Evolutionary conservation across 2,113 vertebrate genomes (phyloP).

Genomic region (Puntigrus tetrazona): DNA sequence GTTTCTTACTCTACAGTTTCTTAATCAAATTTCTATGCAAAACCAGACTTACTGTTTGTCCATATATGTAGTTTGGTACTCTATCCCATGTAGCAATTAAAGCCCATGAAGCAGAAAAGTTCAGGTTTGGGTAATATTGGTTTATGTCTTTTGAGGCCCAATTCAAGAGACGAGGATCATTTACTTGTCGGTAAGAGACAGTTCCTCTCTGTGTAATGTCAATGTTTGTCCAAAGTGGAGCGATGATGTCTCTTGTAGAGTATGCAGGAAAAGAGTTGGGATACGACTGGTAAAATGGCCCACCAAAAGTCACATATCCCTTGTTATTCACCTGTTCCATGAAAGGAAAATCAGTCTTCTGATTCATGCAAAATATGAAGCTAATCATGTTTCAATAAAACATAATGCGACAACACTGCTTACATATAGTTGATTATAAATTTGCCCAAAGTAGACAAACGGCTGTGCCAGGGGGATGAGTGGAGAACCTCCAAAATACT

Average conservation of each 20-base stretch:
- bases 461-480: not conserved
- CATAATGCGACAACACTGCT: not conserved
- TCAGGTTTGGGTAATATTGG: not conserved
- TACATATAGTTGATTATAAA: slow-evolving; percentile 4
- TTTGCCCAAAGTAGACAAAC: slow-evolving; percentile 5
- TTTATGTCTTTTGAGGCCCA: slow-evolving; percentile 8
- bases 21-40: not conserved
- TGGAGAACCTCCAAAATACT: not conserved
- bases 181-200: slow-evolving; percentile 23
- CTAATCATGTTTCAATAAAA: not conserved
- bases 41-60: not conserved
- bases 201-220: not conserved
- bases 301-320: not conserved
- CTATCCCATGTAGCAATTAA: slow-evolving; percentile 37
- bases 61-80: not conserved
- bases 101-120: slow-evolving; percentile 31
- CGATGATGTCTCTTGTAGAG: not conserved
- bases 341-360: not conserved
- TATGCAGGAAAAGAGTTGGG: not conserved
- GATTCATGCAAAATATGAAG: not conserved
- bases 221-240: slow-evolving; percentile 29
- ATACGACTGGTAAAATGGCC: not conserved
- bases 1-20: too few species aligned
- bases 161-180: not conserved
- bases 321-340: slow-evolving; percentile 21